These are phyloP conservation scores for Pseudonaja textilis DNA, from an alignment of 2,113 vertebrate species.

Conservation along the genomic window DNA sequence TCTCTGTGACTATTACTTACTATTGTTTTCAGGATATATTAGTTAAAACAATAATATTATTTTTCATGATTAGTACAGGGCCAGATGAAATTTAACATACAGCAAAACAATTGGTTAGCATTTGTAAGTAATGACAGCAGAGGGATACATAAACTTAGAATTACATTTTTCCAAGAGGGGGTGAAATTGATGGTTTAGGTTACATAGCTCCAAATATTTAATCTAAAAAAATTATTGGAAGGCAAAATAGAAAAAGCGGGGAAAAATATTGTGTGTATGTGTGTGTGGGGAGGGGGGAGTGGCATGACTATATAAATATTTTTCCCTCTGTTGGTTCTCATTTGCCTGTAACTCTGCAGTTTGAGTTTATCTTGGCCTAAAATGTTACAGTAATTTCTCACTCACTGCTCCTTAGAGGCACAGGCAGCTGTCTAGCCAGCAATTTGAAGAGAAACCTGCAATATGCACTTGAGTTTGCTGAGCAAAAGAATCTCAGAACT, in stretches of 20 bases:
- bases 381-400: conserved; percentile 73
- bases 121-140: conserved; percentile 44
- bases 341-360: conserved; percentile 67
- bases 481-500: conserved; percentile 28
- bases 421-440: conserved; percentile 74
- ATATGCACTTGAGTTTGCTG: conserved; percentile 49
- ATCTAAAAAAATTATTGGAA: conserved; percentile 49
- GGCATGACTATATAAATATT: conserved; percentile 34
- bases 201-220: conserved; percentile 48
- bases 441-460: conserved; percentile 73
- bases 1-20: neutral
- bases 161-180: conserved; percentile 37
- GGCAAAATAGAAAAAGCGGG: conserved; percentile 2
- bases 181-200: conserved; percentile 44
- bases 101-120: conserved; percentile 53
- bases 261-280: conserved; percentile 47
- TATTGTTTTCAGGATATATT: neutral
- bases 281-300: conserved; percentile 34
- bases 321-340: conserved; percentile 51
- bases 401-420: conserved; percentile 64
- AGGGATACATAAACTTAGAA: conserved; percentile 40
- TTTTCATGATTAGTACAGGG: conserved; percentile 44
- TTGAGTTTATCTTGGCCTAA: conserved; percentile 76
- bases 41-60: neutral
- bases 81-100: conserved; percentile 53